Conservation (phyloP, 2,797 vertebrate species). For the Microcaecilia unicolor region DNA sequence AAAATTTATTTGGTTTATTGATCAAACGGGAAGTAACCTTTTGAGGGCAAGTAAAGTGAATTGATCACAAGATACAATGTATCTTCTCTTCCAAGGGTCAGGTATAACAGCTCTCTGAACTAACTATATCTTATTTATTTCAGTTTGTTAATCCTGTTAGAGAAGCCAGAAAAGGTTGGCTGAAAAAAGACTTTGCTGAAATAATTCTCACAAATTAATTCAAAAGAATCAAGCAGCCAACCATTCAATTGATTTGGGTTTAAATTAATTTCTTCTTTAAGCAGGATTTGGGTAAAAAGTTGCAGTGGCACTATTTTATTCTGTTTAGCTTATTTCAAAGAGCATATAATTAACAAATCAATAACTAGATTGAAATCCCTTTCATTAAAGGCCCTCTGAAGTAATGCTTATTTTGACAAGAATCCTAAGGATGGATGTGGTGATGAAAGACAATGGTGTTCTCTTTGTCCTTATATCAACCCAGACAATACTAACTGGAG, state of each 20-base stretch:
- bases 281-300: constrained; percentile 24
- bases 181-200: neutral
- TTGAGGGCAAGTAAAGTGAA: too few species aligned
- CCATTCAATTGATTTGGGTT: constrained; percentile 15
- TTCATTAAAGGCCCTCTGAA: constrained; percentile 28
- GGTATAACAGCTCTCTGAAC: too few species aligned
- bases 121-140: too few species aligned
- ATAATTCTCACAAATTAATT: constrained; percentile 5
- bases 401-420: constrained; percentile 30
- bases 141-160: too few species aligned
- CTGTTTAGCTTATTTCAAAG: constrained; percentile 41
- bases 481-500: neutral
- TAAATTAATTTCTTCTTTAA: constrained; percentile 23
- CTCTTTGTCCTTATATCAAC: neutral
- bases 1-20: too few species aligned
- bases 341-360: constrained; percentile 40
- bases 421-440: constrained; percentile 21
- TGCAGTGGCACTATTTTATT: constrained; percentile 8
- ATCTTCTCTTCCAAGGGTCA: too few species aligned
- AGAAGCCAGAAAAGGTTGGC: too few species aligned
- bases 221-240: constrained; percentile 4
- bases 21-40: fast-evolving
- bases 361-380: constrained; percentile 35
- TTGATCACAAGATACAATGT: fast-evolving
- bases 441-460: constrained; percentile 11